Evolutionary conservation across 2,888 invertebrate genomes (phyloP).

Genomic region (Cepaea hortensis): DNA sequence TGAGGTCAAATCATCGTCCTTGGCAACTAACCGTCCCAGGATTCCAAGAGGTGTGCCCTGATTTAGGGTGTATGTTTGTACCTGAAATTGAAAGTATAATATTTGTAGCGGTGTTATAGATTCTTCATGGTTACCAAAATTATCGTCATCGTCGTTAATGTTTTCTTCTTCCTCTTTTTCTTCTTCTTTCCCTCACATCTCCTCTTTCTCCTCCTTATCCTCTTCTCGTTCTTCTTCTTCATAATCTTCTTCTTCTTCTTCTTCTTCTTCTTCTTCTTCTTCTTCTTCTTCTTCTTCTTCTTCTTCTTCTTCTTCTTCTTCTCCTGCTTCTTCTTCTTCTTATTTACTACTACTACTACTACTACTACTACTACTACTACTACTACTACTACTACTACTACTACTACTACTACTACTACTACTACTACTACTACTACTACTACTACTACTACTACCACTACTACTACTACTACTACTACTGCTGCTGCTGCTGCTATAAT

Average conservation of each 20-base stretch:
- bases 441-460: background rate
- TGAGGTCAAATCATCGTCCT: constrained; percentile 48
- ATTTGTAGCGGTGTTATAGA: background rate
- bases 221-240: constrained; percentile 13
- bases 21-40: constrained; percentile 38
- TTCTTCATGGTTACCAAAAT: too few relatives aligned
- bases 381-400: constrained; percentile 14
- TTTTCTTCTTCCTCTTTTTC: constrained; percentile 1
- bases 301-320: background rate
- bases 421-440: background rate
- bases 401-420: background rate
- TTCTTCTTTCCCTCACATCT: background rate
- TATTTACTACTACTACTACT: background rate
- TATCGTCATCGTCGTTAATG: too few relatives aligned
- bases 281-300: background rate
- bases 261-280: too few relatives aligned
- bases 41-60: constrained; percentile 41
- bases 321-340: too few relatives aligned
- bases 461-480: constrained; percentile 7
- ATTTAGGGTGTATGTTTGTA: constrained; percentile 31
- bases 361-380: background rate
- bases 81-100: background rate
- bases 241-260: background rate
- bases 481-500: background rate
- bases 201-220: background rate